Base-by-base conservation (phyloP, 1,140 invertebrate genomes). In the Steinernema feltiae region DNA sequence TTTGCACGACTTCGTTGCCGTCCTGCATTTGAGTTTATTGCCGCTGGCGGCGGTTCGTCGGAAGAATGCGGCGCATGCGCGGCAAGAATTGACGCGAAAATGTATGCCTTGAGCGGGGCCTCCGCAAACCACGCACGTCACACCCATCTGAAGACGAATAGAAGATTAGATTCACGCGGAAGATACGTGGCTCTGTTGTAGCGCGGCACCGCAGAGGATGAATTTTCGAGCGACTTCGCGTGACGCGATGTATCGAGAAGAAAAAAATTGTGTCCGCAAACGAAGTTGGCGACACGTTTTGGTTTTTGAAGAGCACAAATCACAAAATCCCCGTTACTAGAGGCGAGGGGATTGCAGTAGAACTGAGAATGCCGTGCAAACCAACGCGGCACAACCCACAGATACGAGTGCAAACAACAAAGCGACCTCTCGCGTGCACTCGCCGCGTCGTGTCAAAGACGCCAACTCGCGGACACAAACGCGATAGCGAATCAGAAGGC, bases 381-480 rank as follows among this genome's bases (percentile, higher is more conserved):
- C n/a, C n/a, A 46, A 46, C n/a, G 41, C 7, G n/a, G 41, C n/a
- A 7, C n/a, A 46, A n/a, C 41, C 7, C 7, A 46, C 7, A 46
- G 41, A 46, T 12, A n/a, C 7, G 41, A 46, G n/a, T 46, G 41
- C 41, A n/a, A n/a, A 46, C 7, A n/a, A n/a, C 7, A 46, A n/a
- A 46, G 41, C 7, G n/a, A 46, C n/a, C 7, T 46, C 41, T 7
- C 7, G 7, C 7, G 41, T 46, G 41, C 7, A 12, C 41, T 7
- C 7, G n/a, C 7, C 7, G 41, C 41, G 41, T n/a, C 7, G 41
- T 46, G 41, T 46, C n/a, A 46, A 46, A 46, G 41, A 27, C 24
- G 53, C 53, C 53, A 63, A n/a, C 3, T 63, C 53, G 53, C 53
- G 53, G 53, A 27, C 53, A 63, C 53, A 63, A 63, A 63, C 53